These are phyloP conservation scores for Apostichopus parvimensis DNA, from an alignment of 35 echinoderm and acorn worm genomes.

Conservation along the genomic window DNA sequence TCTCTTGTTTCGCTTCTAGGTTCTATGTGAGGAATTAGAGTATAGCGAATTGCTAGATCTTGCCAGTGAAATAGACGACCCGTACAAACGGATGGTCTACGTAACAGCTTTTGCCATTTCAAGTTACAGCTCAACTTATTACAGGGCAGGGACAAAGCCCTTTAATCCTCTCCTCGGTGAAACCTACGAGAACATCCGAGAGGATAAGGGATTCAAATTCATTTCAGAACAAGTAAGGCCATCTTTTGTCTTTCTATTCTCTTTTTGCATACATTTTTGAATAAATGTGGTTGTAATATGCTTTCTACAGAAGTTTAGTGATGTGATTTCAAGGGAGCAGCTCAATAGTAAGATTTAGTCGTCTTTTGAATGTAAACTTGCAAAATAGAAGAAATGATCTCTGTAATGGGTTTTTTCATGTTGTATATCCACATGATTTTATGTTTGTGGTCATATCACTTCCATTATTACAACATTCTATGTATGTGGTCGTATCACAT, in stretches of 20 bases:
- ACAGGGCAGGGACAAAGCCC: constrained; percentile 88
- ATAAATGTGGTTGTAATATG: background rate
- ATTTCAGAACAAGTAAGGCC: constrained; percentile 83
- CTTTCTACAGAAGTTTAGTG: background rate
- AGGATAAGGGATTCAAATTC: constrained; percentile 93
- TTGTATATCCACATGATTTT: too few species aligned
- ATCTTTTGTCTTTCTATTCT: background rate
- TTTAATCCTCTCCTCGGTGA: constrained; percentile 95
- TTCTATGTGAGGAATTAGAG: constrained; percentile 94
- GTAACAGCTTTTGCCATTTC: constrained; percentile 89
- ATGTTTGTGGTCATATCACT: too few species aligned
- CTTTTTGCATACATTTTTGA: background rate
- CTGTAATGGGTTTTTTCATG: too few species aligned
- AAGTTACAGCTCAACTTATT: constrained; percentile 91
- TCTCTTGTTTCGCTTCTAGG: constrained; percentile 33
- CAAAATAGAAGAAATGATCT: too few species aligned
- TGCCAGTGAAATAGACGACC: constrained; percentile 85
- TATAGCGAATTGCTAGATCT: constrained; percentile 98
- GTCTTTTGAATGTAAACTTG: too few species aligned
- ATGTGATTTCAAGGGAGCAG: too few species aligned
- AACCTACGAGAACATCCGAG: constrained; percentile 90
- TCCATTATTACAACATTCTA: too few species aligned
- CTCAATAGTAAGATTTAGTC: too few species aligned
- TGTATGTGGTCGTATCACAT: too few species aligned
- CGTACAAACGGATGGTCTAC: constrained; percentile 92